Base-by-base conservation (phyloP, 53 echinoderm and acorn worm species). In the Stichopus horrens region DNA sequence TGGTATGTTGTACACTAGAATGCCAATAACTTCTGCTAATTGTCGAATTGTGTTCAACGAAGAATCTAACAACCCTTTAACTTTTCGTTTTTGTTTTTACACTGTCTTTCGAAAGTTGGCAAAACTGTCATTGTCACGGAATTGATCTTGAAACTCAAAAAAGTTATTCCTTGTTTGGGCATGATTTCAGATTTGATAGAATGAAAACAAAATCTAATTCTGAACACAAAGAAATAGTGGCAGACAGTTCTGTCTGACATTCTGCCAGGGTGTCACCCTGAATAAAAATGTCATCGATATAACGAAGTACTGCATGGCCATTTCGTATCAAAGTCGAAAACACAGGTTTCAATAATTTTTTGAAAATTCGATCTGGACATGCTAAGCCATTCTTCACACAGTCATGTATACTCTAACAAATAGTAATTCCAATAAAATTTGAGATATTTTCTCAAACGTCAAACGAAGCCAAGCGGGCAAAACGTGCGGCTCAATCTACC, bases 241-340 rank as follows among this genome's bases (percentile, higher is more conserved):
- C 84, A 56, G 51, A 21, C 55, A 88, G 37, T 37, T 37, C 88
- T 77, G 89, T 74, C 18, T 74, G 22, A 58, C 79, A 85, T 23
- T 86, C 86, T 54, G 58, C 88, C 57, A 86, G 37, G 75, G 90
- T 89, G 52, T 86, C 77, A 21, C 76, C 89, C 23, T 80, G 86
- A 20, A 86, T n/a, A 21, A 76, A 86, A 5, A 79, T 86, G 90
- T 93, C 93, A 75, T 93, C 93, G 55, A 92, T 90, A 57, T 87
- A 92, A 78, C 90, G 86, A 7, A 74, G 79, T 57, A 90, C 81
- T 22, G 23, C 60, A 79, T 90, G 84, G 6, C 90, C 92, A 7
- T 59, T 74, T 57, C 23, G 14, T 63, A 88, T 74, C 87, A 90
- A 85, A 63, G 73, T 88, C 3, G 90, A 85, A 85, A 81, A 81